A percentile compares a stretch with the other conserved stretches of the same genome.
Conservation (phyloP, 2,797 vertebrate genomes). For the Hylomyscus alleni region DNA sequence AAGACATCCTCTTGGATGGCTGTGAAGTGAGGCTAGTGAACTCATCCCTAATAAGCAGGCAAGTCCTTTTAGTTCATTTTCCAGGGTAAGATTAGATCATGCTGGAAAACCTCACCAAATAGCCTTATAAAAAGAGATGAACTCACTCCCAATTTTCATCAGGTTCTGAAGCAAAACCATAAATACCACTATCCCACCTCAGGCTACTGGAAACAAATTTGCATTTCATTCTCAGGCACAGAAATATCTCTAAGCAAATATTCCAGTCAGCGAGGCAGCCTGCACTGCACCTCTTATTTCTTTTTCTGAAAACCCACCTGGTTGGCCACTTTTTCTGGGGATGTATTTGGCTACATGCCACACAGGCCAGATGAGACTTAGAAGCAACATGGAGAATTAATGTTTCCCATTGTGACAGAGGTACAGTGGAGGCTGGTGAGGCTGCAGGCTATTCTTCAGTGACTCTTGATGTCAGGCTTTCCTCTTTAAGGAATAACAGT, state of each 20-base stretch:
- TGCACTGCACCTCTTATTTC: slow-evolving; percentile 82
- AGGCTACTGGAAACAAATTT: slow-evolving; percentile 88
- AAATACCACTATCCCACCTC: slow-evolving; percentile 86
- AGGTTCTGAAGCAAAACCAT: slow-evolving; percentile 83
- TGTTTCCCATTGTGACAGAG: slow-evolving; percentile 78
- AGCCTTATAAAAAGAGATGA: slow-evolving; percentile 88
- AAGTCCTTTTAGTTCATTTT: slow-evolving; percentile 87
- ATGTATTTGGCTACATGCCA: slow-evolving; percentile 69
- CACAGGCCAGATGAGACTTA: slow-evolving; percentile 79
- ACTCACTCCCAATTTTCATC: slow-evolving; percentile 87
- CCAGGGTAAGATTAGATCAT: slow-evolving; percentile 88
- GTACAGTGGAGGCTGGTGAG: slow-evolving; percentile 74
- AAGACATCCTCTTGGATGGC: slow-evolving; percentile 76
- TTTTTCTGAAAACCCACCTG: slow-evolving; percentile 79
- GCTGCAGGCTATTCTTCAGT: slow-evolving; percentile 78
- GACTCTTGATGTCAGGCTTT: not conserved
- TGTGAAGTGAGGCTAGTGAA: slow-evolving; percentile 82
- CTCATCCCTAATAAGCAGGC: slow-evolving; percentile 86
- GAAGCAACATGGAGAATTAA: slow-evolving; percentile 80
- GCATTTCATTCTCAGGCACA: slow-evolving; percentile 84
- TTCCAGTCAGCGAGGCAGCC: slow-evolving; percentile 72
- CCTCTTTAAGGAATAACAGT: slow-evolving; percentile 81
- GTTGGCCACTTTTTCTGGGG: slow-evolving; percentile 81
- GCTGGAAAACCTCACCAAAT: slow-evolving; percentile 87
- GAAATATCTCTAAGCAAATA: slow-evolving; percentile 85